Base-by-base conservation (phyloP, 1,140 invertebrate species). In the Lerema accius region DNA sequence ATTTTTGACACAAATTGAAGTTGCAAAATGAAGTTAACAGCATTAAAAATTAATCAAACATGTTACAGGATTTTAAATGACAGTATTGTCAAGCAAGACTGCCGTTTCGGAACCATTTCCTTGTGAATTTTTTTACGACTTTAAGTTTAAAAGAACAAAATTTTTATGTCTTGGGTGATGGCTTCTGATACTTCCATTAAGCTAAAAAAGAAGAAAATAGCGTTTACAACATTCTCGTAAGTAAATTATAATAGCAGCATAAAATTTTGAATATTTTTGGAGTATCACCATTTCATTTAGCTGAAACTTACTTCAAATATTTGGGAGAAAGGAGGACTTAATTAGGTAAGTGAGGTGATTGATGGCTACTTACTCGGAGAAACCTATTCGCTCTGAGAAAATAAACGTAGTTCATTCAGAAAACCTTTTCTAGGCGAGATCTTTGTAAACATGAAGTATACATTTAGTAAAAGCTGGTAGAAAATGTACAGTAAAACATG, bases 291-390 rank as follows among this genome's bases (percentile, higher is more conserved):
- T 50, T 35, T 17, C 28, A 46, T 58, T 58, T 35, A 37, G 42
- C 42, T 46, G 19, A 58, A 58, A 58, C 55, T 58, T 23, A 23
- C 14, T 28, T 26, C 35, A 23, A 13, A 58, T 16, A 43, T 16
- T 58, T 17, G 19, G 42, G 28, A 58, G 43, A 58, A 58, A 58
- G 53, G 53, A 56, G 46, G 55, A 46, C 55, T 58, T 58, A 58
- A 58, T 58, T 58, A 58, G 55, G 55, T 58, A 46, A 58, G 55
- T 58, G 42, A 58, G 43, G 55, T 58, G 55, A 58, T 58, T 58
- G 55, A 58, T 58, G 55, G 42, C 42, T 37, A 58, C 55, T 45
- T 58, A 46, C 55, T 55, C 7, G 0, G 42, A 58, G 42, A 58
- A 58, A 46, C 17, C 42, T 58, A 46, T 58, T 58, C 55, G 55